Evolutionary conservation across 2,888 invertebrate genomes (phyloP), one percentile per base, ranked within the genome.

Genomic region (Odiellus spinosus): DNA sequence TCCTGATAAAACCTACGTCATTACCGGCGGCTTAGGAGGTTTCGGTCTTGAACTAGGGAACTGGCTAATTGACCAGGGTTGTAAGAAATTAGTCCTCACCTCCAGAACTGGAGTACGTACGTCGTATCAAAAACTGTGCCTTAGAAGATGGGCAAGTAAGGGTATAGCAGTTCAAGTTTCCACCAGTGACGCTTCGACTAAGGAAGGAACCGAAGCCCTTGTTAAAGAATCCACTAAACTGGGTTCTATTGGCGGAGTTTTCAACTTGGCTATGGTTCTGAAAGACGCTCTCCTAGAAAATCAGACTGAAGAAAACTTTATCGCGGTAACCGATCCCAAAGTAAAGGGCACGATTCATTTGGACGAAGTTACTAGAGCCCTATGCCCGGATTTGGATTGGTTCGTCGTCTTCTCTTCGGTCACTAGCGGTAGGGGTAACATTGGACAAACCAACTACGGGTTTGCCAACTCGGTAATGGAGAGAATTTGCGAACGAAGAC

Each of bases 381-480:
- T 80, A 49, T 85, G 87, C 57, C 79, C 82, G 0, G 75, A 80
- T 56, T 67, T 68, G 56, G 88, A 93, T 61, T 82, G 88, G 72
- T 98, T 96, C 65, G 88, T 96, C 44, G 83, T 78, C 49, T 98
- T 95, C 73, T 96, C 96, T 36, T 91, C 91, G 39, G 84, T 96
- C 49, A 86, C 90, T 34, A 91, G 93, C 68, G 96, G 96, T 12
- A 78, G 93, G 57, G 98, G 96, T 52, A 95, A 96, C 70, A 77
- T 83, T 44, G 96, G 96, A 3, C 96, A 98, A 71, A 76, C 82
- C 51, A 98, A 96, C 71, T 98, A 98, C 65, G 96, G 95, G 45
- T 56, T 86, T 59, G 93, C 96, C 46, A 98, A 98, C 71, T 91
- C 93, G 0, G 82, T 82, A 39, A 96, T 96, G 95, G 96, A 96